These are phyloP conservation scores for Spheniscus mendiculus DNA, from an alignment of 2,113 vertebrate genomes.

Conservation along the genomic window DNA sequence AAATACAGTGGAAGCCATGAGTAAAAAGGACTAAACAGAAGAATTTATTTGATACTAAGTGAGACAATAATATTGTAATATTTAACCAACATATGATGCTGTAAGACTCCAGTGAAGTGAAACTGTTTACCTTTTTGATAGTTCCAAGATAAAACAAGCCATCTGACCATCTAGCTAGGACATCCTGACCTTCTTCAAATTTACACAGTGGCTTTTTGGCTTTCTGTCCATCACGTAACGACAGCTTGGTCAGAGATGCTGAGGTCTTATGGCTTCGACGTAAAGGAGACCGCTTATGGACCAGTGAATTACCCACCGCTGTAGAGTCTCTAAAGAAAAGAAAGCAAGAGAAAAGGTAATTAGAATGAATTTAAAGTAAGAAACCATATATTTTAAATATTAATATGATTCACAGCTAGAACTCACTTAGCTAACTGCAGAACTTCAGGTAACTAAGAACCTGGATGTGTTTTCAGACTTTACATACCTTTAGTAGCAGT, in stretches of 20 bases:
- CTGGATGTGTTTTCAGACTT: background rate
- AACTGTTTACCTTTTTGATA: conserved; percentile 91
- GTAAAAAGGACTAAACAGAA: conserved; percentile 32
- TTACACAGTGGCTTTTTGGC: conserved; percentile 86
- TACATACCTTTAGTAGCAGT: rapidly evolving
- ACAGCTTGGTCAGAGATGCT: conserved; percentile 83
- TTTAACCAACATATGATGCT: background rate
- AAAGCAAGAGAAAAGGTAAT: background rate
- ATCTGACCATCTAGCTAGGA: conserved; percentile 99
- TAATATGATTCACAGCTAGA: background rate
- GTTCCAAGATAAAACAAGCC: conserved; percentile 99
- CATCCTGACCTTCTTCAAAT: conserved; percentile 97
- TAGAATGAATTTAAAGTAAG: background rate
- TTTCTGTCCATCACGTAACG: conserved; percentile 87
- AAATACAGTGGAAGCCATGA: background rate
- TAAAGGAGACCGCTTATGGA: conserved; percentile 88
- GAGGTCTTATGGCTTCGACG: conserved; percentile 84
- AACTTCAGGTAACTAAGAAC: background rate
- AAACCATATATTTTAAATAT: background rate
- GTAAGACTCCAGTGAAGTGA: background rate
- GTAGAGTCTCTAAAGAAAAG: conserved; percentile 86
- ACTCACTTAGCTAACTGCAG: background rate
- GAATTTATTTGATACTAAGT: background rate
- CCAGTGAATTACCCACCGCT: conserved; percentile 90
- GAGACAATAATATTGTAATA: background rate